Percentiles rank a stretch among this genome's conserved stretches.
Evolutionary conservation across 2,888 invertebrate species (phyloP).

Genomic region (Drosophila anceps): DNA sequence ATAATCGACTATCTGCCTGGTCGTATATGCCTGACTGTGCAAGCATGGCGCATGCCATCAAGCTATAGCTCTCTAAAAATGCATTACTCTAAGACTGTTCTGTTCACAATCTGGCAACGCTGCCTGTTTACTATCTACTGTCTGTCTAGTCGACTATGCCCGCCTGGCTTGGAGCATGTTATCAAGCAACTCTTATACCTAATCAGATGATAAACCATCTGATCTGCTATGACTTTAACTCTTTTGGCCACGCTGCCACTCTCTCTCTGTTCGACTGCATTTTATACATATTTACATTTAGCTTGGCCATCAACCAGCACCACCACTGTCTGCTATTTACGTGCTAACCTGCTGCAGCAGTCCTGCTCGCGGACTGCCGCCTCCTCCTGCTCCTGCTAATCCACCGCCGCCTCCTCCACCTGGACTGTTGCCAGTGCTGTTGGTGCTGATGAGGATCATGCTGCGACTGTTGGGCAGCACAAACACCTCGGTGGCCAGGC

Average conservation of each 20-base stretch:
- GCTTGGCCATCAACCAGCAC: slow-evolving; percentile 20
- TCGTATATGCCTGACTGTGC: neutral
- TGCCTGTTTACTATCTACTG: neutral
- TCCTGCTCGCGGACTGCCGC: slow-evolving; percentile 55
- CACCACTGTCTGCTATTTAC: slow-evolving; percentile 29
- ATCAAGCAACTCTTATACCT: neutral
- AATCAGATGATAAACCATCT: neutral
- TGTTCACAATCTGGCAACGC: neutral
- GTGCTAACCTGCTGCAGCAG: slow-evolving; percentile 80
- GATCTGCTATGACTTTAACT: neutral
- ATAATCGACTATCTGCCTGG: neutral
- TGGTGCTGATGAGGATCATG: slow-evolving; percentile 81
- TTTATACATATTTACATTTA: slow-evolving; percentile 61
- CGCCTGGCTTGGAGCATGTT: neutral
- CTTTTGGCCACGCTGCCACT: slow-evolving; percentile 1
- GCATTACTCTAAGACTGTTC: neutral
- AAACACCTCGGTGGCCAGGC: slow-evolving; percentile 73
- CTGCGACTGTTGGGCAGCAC: slow-evolving; percentile 84
- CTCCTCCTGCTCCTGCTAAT: slow-evolving; percentile 2
- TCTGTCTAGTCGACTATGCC: neutral
- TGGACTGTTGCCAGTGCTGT: slow-evolving; percentile 21
- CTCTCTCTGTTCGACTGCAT: neutral
- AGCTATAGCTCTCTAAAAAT: neutral
- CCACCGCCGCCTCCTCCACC: slow-evolving; percentile 23
- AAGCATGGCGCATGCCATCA: neutral